Base-by-base conservation (phyloP, 1,140 invertebrate species). In the Stenopsyche tienmushanensis region DNA sequence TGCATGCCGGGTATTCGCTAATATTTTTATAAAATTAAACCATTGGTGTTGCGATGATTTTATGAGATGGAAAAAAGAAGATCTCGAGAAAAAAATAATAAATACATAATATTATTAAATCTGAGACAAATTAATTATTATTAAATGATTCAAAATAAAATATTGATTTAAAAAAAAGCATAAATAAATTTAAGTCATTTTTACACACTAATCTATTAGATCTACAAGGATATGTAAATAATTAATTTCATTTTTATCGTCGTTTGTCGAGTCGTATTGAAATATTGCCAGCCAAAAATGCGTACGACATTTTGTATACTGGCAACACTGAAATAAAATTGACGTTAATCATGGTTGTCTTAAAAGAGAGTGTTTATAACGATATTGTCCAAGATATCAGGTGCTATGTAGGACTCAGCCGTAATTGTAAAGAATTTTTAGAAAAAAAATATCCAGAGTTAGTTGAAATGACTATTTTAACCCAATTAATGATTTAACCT, bases 371-470 rank as follows among this genome's bases (percentile, higher is more conserved):
- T 13, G n/a, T 42, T 34, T 70, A 70, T 42, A 55, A 59, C 24
- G 13, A 29, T 15, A 67, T 70, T 24, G 15, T 70, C n/a, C 20
- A 49, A n/a, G 69, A 71, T 49, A 75, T 80, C 21, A 53, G 66
- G 24, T 71, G 67, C 26, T 74, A 72, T 70, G 65, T 66, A 29
- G 76, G 76, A 10, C 64, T 79, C 1, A 69, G 73, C 9, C 71
- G 63, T 68, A 66, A 77, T 60, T 77, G 76, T 68, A 55, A 71
- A 47, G 65, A 71, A 23, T 44, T 70, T 59, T 70, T 79, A 57
- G 62, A 67, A 70, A 44, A 74, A 57, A 72, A 73, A 67, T 78
- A 75, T 72, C 72, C 74, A 17, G 64, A 66, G 69, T 71, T 21
- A 62, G 67, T 70, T 41, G 17, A 57, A 26, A 53, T 20, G 34